Conservation (phyloP, 1,140 invertebrate genomes). For the Lutraria rhynchaena region DNA sequence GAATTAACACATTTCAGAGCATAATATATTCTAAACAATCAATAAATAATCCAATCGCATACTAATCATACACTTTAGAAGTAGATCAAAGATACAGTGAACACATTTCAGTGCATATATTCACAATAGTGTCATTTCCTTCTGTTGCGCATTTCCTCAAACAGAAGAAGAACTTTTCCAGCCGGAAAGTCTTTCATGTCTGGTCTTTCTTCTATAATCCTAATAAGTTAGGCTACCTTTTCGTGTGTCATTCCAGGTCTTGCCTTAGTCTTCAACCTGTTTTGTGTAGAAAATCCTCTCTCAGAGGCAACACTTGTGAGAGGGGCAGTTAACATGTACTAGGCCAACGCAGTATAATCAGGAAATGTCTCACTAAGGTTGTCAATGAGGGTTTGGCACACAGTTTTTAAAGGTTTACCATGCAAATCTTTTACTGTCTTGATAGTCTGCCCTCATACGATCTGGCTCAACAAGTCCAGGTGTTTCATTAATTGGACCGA, state of each 20-base stretch:
- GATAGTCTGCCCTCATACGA: background rate
- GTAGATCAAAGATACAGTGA: no score
- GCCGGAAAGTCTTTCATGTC: background rate
- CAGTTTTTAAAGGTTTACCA: slow-evolving; percentile 1
- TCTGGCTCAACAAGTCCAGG: background rate
- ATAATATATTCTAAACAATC: no score
- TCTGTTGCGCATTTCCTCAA: background rate
- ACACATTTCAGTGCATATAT: no score
- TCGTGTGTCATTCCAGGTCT: background rate
- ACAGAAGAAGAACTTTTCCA: background rate
- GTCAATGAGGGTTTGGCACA: background rate
- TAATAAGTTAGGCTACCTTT: slow-evolving; percentile 21
- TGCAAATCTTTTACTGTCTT: slow-evolving; percentile 21
- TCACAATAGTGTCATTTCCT: no score
- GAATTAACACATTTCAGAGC: no score
- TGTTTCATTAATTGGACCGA: background rate
- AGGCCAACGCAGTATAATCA: slow-evolving; percentile 1
- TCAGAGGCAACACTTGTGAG: slow-evolving; percentile 24
- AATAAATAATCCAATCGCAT: no score
- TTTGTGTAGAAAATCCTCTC: slow-evolving; percentile 9
- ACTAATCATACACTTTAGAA: no score
- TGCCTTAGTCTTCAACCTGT: slow-evolving; percentile 19
- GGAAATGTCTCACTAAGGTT: background rate
- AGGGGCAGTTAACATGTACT: slow-evolving; percentile 1
- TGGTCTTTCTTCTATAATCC: slow-evolving; percentile 15